These are phyloP conservation scores for Puntigrus tetrazona DNA, from an alignment of 2,113 vertebrate species.

Conservation along the genomic window DNA sequence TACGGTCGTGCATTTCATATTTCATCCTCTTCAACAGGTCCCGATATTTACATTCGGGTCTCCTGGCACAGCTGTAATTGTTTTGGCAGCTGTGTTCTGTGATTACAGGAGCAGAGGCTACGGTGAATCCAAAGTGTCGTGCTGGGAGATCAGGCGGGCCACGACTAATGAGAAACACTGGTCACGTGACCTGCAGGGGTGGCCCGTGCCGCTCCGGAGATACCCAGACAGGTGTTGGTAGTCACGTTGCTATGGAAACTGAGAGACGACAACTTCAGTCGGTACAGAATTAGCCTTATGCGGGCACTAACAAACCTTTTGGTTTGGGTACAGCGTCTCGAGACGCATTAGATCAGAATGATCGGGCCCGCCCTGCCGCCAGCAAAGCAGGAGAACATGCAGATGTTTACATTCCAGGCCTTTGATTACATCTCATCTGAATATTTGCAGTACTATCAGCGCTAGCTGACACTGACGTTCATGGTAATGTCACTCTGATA, in stretches of 20 bases:
- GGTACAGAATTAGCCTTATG: constrained; percentile 2
- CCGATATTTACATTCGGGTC: constrained; percentile 18
- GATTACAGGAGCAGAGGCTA: not conserved
- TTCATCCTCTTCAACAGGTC: not conserved
- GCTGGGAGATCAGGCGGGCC: constrained; percentile 12
- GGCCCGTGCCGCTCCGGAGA: constrained; percentile 48
- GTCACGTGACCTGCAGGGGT: constrained; percentile 44
- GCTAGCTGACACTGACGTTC: not conserved
- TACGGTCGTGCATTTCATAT: not conserved
- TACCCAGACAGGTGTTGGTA: constrained; percentile 41
- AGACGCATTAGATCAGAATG: constrained; percentile 10
- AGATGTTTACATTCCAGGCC: not conserved
- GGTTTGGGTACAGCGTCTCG: not conserved
- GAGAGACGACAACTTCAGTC: constrained; percentile 14
- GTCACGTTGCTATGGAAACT: constrained; percentile 64
- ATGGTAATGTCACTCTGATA: constrained; percentile 19
- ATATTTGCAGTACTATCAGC: not conserved
- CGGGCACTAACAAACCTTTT: not conserved
- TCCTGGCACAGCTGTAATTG: constrained; percentile 28
- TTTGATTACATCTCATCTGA: constrained; percentile 21
- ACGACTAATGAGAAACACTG: constrained; percentile 43
- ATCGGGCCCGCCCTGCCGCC: not conserved
- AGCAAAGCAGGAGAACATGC: not conserved
- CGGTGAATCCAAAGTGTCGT: not conserved
- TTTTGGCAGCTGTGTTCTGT: constrained; percentile 25